Evolutionary conservation across 2,797 vertebrate species (phyloP), one percentile per base, ranked within the genome.

Genomic region (Agapornis canus): DNA sequence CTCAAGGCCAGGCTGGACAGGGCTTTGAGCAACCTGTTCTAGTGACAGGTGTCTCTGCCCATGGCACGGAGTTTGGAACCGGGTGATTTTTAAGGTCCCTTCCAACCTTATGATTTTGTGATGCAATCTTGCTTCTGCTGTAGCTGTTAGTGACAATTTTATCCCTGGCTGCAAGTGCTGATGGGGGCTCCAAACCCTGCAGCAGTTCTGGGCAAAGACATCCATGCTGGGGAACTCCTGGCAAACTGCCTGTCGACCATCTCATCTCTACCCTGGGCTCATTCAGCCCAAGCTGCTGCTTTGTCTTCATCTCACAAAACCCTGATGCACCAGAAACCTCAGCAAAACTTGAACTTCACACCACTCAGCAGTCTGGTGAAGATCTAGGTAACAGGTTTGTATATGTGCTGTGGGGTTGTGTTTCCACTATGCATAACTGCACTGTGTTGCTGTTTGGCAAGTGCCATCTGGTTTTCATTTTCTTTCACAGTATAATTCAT

Each of bases 391-490:
- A 88, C 94, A 91, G 54, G 92, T 84, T 75, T 95, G 89, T 60
- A 14, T 60, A 89, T 35, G 83, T 90, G 43, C 84, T 75, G 5
- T 54, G 76, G 78, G 91, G 91, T 83, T 95, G 56, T 86, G 95
- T 89, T 95, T 96, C 85, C 66, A 29, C 77, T 78, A 2, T 25
- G 66, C 86, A 70, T 43, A 86, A 83, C 60, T 83, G 54, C 56
- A 13, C 86, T 37, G 57, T 47, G 79, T 92, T 94, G 95, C 69
- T 78, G 86, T 91, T 96, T 96, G 97, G 97, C 97, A 97, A 96
- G 90, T 32, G 64, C 97, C 97, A 98, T 97, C 97, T 98, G 98
- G 95, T 97, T 94, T 92, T 91, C 85, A 60, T 96, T 96, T 94
- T 92, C 79, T 37, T 95, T 94, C 94, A 80, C 90, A 64, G 71